phyloP scores from a whole-genome alignment of 1,140 invertebrate genomes.

The Mamestra configurata region DNA sequence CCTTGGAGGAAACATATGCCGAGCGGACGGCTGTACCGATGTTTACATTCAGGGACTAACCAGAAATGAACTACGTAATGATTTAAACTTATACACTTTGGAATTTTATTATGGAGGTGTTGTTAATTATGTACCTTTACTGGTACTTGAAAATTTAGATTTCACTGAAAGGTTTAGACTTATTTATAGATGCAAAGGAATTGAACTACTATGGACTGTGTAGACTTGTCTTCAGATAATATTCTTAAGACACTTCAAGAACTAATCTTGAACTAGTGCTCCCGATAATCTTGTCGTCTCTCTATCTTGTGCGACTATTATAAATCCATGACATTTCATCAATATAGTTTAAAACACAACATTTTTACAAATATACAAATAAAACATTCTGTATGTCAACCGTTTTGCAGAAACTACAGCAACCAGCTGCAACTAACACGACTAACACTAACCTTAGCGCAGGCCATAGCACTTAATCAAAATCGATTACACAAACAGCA shows the following conservation, averaged over 20 bases:
- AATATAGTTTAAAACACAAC: too few species aligned
- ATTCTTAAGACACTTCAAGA: neutral
- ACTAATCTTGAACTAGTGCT: too few species aligned
- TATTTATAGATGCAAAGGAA: too few species aligned
- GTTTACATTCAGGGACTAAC: conserved; percentile 50
- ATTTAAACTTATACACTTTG: conserved; percentile 47
- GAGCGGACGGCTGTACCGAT: conserved; percentile 32
- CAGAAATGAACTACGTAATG: conserved; percentile 44
- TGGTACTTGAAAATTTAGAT: neutral
- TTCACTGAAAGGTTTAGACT: neutral
- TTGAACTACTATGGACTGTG: too few species aligned
- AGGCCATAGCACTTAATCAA: conserved; percentile 43
- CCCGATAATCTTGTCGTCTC: too few species aligned
- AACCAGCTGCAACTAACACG: neutral
- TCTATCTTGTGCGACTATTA: too few species aligned
- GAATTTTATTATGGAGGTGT: conserved; percentile 18
- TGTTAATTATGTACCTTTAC: neutral
- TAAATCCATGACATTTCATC: too few species aligned
- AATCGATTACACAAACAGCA: conserved; percentile 48
- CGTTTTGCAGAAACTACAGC: neutral
- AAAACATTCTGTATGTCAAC: neutral
- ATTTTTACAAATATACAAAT: neutral
- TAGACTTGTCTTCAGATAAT: too few species aligned
- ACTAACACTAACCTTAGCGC: neutral
- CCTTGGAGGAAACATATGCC: conserved; percentile 50